These are phyloP conservation scores for Drosophila erecta DNA, from an alignment of 1,140 invertebrate genomes.

Conservation along the genomic window DNA sequence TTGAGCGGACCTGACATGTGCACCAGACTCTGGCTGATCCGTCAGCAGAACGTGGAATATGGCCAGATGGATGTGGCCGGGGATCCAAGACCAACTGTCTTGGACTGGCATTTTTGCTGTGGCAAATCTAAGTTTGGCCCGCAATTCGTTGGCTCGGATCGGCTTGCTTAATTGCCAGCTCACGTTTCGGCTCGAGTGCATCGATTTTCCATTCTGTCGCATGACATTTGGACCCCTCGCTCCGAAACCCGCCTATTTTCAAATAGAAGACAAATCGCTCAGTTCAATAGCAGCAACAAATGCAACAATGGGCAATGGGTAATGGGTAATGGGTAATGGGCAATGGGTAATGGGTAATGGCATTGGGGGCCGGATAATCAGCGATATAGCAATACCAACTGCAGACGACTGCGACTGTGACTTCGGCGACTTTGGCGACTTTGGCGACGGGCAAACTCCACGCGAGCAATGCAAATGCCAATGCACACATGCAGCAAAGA, in stretches of 20 bases:
- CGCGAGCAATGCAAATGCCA: constrained; percentile 78
- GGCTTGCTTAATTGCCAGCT: constrained; percentile 76
- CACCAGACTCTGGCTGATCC: constrained; percentile 24
- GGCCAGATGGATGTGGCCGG: constrained; percentile 34
- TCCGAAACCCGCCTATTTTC: constrained; percentile 17
- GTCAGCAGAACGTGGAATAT: constrained; percentile 30
- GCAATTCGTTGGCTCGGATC: constrained; percentile 29
- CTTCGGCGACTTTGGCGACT: constrained; percentile 25
- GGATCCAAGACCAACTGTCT: constrained; percentile 6
- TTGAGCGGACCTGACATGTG: constrained; percentile 34
- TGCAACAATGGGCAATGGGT: constrained; percentile 34
- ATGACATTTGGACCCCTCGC: constrained; percentile 52
- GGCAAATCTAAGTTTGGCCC: constrained; percentile 24
- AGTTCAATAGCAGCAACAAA: constrained; percentile 31
- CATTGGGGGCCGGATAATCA: constrained; percentile 77
- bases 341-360: constrained; percentile 70
- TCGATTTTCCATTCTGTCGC: constrained; percentile 63
- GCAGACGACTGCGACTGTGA: constrained; percentile 40
- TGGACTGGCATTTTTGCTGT: constrained; percentile 33
- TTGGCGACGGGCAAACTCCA: constrained; percentile 61
- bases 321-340: constrained; percentile 54
- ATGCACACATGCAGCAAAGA: constrained; percentile 38
- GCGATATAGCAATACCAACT: constrained; percentile 33
- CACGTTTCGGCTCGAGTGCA: constrained; percentile 73
- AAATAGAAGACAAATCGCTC: constrained; percentile 77